These are phyloP conservation scores for Diloba caeruleocephala DNA, from an alignment of 2,888 invertebrate genomes.

Conservation along the genomic window DNA sequence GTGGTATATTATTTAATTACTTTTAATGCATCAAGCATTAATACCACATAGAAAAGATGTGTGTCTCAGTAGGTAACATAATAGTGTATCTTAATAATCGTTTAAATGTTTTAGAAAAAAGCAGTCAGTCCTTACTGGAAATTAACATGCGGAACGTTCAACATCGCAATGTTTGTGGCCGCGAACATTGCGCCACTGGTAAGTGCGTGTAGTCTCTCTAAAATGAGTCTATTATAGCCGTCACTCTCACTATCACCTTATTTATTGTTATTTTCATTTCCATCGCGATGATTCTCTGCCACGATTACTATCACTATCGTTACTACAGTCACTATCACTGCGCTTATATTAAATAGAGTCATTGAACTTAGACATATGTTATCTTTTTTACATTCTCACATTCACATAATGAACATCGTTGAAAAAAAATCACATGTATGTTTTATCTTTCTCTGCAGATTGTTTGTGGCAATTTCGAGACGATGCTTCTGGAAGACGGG, in stretches of 20 bases:
- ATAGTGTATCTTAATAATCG: neutral
- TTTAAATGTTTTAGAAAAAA: slow-evolving; percentile 69
- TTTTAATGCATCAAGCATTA: no score
- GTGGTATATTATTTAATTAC: no score
- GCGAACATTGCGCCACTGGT: slow-evolving; percentile 80
- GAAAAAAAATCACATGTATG: no score
- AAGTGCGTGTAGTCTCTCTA: slow-evolving; percentile 46
- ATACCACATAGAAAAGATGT: no score
- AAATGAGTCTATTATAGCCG: slow-evolving; percentile 28
- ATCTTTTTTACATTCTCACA: no score
- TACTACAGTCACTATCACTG: slow-evolving; percentile 15
- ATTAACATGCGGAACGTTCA: slow-evolving; percentile 75
- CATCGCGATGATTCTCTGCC: slow-evolving; percentile 17
- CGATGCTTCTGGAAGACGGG: slow-evolving; percentile 64
- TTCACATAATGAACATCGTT: no score
- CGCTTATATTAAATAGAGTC: neutral
- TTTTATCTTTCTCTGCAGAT: slow-evolving; percentile 60
- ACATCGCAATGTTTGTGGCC: slow-evolving; percentile 76
- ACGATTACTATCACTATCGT: slow-evolving; percentile 38
- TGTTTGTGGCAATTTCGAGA: slow-evolving; percentile 78
- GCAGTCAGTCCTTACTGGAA: slow-evolving; percentile 78
- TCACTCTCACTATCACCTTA: slow-evolving; percentile 38
- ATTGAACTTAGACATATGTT: slow-evolving; percentile 10
- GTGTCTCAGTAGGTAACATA: no score
- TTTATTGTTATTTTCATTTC: slow-evolving; percentile 33